These are phyloP conservation scores for Lagopus leucura DNA, from an alignment of 2,113 vertebrate species.

Conservation along the genomic window DNA sequence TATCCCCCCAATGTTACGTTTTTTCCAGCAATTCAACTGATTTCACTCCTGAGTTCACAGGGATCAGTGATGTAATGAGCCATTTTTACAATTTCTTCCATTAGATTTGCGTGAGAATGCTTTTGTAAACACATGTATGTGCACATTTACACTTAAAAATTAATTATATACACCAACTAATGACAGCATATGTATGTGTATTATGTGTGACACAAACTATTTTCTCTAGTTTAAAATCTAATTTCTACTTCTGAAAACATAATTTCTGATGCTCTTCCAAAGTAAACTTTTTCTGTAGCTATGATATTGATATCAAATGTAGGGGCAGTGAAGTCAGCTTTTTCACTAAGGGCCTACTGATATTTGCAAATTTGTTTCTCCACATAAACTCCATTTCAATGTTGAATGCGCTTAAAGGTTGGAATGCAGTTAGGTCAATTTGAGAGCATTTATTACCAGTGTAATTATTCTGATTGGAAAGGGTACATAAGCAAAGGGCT, in stretches of 20 bases:
- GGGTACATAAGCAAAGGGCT: constrained; percentile 29
- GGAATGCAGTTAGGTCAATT: constrained; percentile 35
- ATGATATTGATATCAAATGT: constrained; percentile 27
- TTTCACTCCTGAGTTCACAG: constrained; percentile 71
- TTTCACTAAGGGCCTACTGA: constrained; percentile 43
- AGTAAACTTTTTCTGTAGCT: constrained; percentile 26
- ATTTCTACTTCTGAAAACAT: background rate
- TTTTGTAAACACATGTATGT: constrained; percentile 48
- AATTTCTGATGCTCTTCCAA: background rate
- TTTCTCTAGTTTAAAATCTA: background rate
- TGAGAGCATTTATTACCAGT: constrained; percentile 51
- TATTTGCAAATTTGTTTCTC: constrained; percentile 46
- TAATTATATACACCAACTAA: constrained; percentile 36
- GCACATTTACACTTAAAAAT: constrained; percentile 42
- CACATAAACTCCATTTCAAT: background rate
- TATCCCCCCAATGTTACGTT: constrained; percentile 28
- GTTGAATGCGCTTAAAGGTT: constrained; percentile 17
- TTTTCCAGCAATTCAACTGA: constrained; percentile 55
- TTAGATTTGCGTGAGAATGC: constrained; percentile 30
- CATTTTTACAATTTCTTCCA: constrained; percentile 21
- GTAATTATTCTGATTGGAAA: constrained; percentile 30
- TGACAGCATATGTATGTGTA: background rate
- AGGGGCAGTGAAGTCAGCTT: constrained; percentile 30
- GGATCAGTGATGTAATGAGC: constrained; percentile 63
- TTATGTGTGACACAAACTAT: background rate